Percentiles rank a stretch among this genome's conserved stretches.
Evolutionary conservation across 1,140 invertebrate species (phyloP).

Genomic region (Arctopsyche grandis): DNA sequence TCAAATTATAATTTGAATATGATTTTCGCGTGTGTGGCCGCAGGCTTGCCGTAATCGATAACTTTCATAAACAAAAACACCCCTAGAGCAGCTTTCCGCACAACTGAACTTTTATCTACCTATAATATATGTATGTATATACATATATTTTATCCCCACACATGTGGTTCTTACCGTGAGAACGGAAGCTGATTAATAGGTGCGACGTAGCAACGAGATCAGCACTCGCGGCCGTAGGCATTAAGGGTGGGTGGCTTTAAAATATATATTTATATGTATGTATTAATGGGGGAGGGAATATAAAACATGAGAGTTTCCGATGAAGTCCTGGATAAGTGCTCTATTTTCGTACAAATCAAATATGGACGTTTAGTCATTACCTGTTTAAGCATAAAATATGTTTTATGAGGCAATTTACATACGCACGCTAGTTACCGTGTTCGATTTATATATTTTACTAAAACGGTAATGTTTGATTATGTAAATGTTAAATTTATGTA

Average conservation of each 20-base stretch:
- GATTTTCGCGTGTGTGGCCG: too few relatives aligned
- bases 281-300: not conserved
- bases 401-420: too few relatives aligned
- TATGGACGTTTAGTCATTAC: not conserved
- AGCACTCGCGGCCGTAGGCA: not conserved
- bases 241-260: not conserved
- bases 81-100: too few relatives aligned
- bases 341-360: slow-evolving; percentile 18
- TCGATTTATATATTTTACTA: too few relatives aligned
- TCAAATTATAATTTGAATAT: too few relatives aligned
- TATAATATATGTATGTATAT: too few relatives aligned
- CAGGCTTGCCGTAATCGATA: too few relatives aligned
- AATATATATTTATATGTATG: not conserved
- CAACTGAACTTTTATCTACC: too few relatives aligned
- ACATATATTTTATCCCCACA: not conserved
- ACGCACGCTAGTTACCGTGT: too few relatives aligned
- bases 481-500: too few relatives aligned
- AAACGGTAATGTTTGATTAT: too few relatives aligned
- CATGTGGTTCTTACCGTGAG: not conserved
- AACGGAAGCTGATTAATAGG: slow-evolving; percentile 30
- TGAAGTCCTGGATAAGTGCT: slow-evolving; percentile 18
- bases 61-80: too few relatives aligned
- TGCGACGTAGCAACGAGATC: slow-evolving; percentile 20
- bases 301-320: not conserved
- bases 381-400: slow-evolving; percentile 6